Conservation (phyloP, 2,113 vertebrate genomes). For the Ondatra zibethicus region DNA sequence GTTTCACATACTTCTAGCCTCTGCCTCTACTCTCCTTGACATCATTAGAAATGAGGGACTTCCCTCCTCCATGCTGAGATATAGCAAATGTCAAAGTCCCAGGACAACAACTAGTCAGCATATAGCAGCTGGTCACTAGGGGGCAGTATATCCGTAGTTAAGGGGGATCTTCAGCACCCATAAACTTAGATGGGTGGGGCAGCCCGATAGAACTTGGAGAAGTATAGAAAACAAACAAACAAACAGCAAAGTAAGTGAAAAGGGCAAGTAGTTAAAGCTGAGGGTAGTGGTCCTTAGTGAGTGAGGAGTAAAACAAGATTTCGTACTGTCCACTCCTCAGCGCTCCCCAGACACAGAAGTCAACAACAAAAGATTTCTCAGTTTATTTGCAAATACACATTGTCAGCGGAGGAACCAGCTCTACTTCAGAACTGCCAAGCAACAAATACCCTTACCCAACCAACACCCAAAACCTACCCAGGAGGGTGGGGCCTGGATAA, state of each 20-base stretch:
- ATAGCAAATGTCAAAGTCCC: conserved; percentile 1
- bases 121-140: conserved; percentile 73
- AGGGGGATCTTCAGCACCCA: neutral
- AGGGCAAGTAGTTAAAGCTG: conserved; percentile 33
- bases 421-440: conserved; percentile 40
- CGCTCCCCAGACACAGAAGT: conserved; percentile 22
- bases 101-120: conserved; percentile 29
- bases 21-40: neutral
- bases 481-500: conserved; percentile 53
- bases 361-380: conserved; percentile 66
- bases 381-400: conserved; percentile 77
- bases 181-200: conserved; percentile 61
- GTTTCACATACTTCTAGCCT: conserved; percentile 40
- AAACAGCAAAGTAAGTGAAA: neutral
- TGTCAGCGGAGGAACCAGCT: conserved; percentile 44
- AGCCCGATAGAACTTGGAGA: neutral
- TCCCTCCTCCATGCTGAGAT: neutral
- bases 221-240: neutral
- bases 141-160: conserved; percentile 73
- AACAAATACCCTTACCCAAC: conserved; percentile 21
- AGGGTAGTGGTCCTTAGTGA: conserved; percentile 25
- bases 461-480: conserved; percentile 54
- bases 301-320: conserved; percentile 8
- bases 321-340: conserved; percentile 3
- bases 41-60: conserved; percentile 3